phyloP scores from a whole-genome alignment of 2,888 invertebrate genomes.

The Eupithecia exiguata region DNA sequence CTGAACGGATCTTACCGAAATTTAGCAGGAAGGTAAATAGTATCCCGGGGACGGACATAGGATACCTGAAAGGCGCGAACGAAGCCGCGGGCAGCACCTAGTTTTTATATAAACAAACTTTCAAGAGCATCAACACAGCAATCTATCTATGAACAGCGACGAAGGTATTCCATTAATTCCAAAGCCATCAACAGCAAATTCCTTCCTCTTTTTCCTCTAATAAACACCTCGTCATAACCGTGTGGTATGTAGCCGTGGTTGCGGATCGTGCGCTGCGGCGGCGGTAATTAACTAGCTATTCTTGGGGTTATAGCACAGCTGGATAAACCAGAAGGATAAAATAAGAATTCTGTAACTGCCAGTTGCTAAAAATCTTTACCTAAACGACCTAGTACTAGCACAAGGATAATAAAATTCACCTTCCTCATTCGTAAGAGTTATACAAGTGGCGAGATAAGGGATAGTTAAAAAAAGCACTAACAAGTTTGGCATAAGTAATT shows the following conservation, averaged over 20 bases:
- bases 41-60: too few species aligned
- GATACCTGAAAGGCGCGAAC: too few species aligned
- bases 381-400: background rate
- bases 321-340: slow-evolving; percentile 10
- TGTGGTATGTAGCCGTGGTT: slow-evolving; percentile 33
- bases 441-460: background rate
- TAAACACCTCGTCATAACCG: slow-evolving; percentile 35
- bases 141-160: background rate
- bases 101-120: too few species aligned
- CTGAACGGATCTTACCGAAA: too few species aligned
- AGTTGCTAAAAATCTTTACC: background rate
- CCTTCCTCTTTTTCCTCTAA: slow-evolving; percentile 21
- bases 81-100: too few species aligned
- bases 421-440: background rate
- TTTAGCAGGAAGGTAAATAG: too few species aligned
- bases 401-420: background rate
- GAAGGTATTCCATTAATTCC: slow-evolving; percentile 13
- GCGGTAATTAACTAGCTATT: slow-evolving; percentile 43
- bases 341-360: background rate
- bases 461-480: background rate
- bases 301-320: slow-evolving; percentile 31
- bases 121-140: background rate
- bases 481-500: background rate
- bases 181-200: slow-evolving; percentile 11
- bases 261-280: slow-evolving; percentile 38